Evolutionary conservation across 1,140 invertebrate genomes (phyloP).

Genomic region (Charaxes varanes): DNA sequence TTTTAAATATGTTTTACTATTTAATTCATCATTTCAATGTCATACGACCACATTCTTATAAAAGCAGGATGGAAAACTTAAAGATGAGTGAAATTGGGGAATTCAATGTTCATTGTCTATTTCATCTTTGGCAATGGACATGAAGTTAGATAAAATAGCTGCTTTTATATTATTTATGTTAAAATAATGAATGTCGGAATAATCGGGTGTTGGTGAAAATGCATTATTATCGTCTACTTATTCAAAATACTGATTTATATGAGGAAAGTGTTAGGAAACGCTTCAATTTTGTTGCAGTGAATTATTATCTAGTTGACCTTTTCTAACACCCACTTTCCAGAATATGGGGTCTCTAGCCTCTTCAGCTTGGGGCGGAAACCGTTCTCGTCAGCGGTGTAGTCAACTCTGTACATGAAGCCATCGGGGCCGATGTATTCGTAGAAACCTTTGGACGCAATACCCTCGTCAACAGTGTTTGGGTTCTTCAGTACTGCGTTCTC

Average conservation of each 20-base stretch:
- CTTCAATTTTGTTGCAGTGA: slow-evolving; percentile 17
- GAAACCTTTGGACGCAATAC: slow-evolving; percentile 79
- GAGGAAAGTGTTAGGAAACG: slow-evolving; percentile 35
- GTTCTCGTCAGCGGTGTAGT: slow-evolving; percentile 79
- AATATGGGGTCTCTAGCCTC: slow-evolving; percentile 65
- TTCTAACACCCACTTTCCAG: slow-evolving; percentile 62
- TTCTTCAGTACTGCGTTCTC: slow-evolving; percentile 77
- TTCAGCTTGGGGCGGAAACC: slow-evolving; percentile 78
- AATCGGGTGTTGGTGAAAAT: no score
- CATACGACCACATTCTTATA: no score
- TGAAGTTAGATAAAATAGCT: no score
- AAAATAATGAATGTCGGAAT: no score
- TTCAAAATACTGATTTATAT: slow-evolving; percentile 61
- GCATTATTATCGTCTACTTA: slow-evolving; percentile 37
- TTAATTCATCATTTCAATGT: no score
- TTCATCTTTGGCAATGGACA: no score
- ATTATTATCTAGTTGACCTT: slow-evolving; percentile 51
- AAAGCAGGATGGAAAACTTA: no score
- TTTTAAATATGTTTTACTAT: no score
- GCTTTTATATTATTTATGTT: no score
- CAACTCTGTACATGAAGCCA: slow-evolving; percentile 76
- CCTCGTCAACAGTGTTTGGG: slow-evolving; percentile 72
- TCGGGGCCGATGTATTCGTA: slow-evolving; percentile 79
- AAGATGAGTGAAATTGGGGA: no score
- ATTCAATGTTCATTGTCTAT: no score